Base-by-base conservation (phyloP, 2,797 vertebrate genomes). In the Heliangelus exortis region DNA sequence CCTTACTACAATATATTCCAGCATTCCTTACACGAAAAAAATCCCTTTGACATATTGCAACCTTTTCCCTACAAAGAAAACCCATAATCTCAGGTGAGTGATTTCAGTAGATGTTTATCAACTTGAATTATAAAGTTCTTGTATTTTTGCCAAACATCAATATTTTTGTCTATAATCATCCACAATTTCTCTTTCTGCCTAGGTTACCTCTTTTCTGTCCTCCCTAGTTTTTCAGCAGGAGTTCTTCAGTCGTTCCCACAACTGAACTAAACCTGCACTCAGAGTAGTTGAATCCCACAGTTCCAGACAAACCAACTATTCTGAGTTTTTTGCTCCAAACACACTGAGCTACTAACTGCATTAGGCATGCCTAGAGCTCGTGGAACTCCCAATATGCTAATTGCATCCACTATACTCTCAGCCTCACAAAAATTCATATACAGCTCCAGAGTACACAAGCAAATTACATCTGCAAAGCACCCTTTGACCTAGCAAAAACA, bases 401-500 rank as follows among this genome's bases (percentile, higher is more conserved):
- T 91, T 83, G 76, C 33, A 87, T 22, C 71, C 74, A 87, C 91
- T 90, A 62, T 20, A 65, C 26, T 80, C 81, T 43, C 67, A 76
- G 29, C 48, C 53, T 69, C 68, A 53, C 34, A 79, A 84, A 94
- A 93, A 83, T 58, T 61, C 71, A 33, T 48, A 31, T 36, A 45
- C 61, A 85, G 51, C 83, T 92, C 54, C 66, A 80, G 84, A 89
- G 41, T 33, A 71, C 61, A 78, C 75, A 85, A 87, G 71, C 13
- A 92, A 95, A 91, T 95, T 93, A 78, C 54, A 23, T 82, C 75
- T 85, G 71, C 83, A 92, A 87, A 92, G 65, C 66, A 84, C 63
- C 68, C 89, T 93, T 91, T 94, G 66, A 81, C 89, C 90, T 78
- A 92, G 81, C 50, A 92, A 89, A 95, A 95, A 80, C 62, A 85